Evolutionary conservation across 2,113 vertebrate genomes (phyloP).

Genomic region (Malurus elegans): DNA sequence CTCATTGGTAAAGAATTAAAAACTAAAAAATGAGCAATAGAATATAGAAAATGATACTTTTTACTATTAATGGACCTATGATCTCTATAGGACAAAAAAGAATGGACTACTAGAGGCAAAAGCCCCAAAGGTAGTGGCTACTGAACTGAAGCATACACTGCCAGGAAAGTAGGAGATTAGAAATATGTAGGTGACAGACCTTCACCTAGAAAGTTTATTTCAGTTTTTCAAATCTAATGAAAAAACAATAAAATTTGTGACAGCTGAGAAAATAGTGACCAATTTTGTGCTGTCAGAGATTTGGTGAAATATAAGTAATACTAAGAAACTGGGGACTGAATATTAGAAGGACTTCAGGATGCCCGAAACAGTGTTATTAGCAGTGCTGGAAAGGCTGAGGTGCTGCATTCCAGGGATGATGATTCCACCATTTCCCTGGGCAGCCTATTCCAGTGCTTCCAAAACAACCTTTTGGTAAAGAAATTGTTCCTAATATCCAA

Average conservation of each 20-base stretch:
- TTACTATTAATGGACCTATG: not conserved
- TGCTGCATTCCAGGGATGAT: not conserved
- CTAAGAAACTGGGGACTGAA: not conserved
- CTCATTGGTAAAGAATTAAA: not conserved
- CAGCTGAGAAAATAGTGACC: not conserved
- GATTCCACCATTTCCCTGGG: not conserved
- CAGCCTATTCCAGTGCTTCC: not conserved
- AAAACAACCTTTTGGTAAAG: not conserved
- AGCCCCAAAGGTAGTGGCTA: not conserved
- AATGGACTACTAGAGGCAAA: not conserved
- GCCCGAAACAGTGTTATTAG: not conserved
- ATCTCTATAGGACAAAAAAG: not conserved
- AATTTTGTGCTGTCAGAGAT: not conserved
- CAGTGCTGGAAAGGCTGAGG: rapidly evolving
- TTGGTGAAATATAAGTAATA: not conserved
- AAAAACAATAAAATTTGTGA: not conserved
- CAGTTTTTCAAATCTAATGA: not conserved
- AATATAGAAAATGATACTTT: not conserved
- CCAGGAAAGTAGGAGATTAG: not conserved
- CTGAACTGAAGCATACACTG: not conserved
- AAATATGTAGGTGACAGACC: not conserved
- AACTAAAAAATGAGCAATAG: not conserved
- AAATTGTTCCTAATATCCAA: not conserved
- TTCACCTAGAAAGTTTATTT: not conserved
- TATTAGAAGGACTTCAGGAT: not conserved